Evolutionary conservation across 2,797 vertebrate genomes (phyloP).

Genomic region (Liparis tanakae): DNA sequence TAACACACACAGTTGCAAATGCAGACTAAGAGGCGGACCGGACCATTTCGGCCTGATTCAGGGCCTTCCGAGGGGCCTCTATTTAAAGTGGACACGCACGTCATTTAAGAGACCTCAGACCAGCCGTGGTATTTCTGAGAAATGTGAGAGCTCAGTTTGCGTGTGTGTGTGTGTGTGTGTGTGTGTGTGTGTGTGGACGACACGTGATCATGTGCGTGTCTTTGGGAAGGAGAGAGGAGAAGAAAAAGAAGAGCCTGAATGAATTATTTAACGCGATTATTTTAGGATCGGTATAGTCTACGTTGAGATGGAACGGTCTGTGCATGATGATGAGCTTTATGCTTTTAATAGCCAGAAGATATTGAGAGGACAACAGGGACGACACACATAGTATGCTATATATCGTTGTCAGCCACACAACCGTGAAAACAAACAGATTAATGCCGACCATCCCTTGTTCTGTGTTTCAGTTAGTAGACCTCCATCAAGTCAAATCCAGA

Average conservation of each 20-base stretch:
- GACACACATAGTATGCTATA: background rate
- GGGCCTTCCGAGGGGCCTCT: conserved; percentile 32
- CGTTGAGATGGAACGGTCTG: conserved; percentile 40
- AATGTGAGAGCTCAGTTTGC: conserved; percentile 29
- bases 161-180: conserved; percentile 24
- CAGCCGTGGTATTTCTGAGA: conserved; percentile 48
- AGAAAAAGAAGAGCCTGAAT: conserved; percentile 47
- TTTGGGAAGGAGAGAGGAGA: conserved; percentile 40
- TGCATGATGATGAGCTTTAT: conserved; percentile 48
- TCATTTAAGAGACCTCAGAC: conserved; percentile 53
- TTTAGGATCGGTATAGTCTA: conserved; percentile 60
- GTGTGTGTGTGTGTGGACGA: conserved; percentile 19
- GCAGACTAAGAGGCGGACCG: conserved; percentile 26
- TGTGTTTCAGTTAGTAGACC: conserved; percentile 3
- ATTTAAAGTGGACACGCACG: conserved; percentile 52
- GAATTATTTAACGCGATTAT: conserved; percentile 70
- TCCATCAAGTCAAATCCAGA: background rate
- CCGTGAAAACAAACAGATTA: background rate
- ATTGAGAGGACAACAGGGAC: background rate
- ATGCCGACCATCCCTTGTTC: background rate
- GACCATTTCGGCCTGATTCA: conserved; percentile 38
- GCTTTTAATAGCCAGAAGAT: conserved; percentile 40
- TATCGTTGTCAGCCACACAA: background rate
- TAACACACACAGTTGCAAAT: conserved; percentile 39
- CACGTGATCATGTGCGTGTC: conserved; percentile 49